Conservation (phyloP, 2,888 invertebrate genomes). For the Nymphalis urticae region DNA sequence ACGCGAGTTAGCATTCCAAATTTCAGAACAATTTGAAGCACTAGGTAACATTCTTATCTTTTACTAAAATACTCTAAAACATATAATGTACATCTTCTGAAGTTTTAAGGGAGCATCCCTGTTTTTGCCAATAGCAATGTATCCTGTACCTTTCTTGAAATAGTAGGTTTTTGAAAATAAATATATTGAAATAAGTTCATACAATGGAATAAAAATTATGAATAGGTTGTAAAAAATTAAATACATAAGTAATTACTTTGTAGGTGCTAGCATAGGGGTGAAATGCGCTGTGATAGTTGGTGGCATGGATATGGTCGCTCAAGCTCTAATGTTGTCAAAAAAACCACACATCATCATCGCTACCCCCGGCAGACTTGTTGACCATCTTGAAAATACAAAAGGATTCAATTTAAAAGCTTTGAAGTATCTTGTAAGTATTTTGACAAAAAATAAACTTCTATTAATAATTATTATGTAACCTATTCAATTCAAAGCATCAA, state of each 20-base stretch:
- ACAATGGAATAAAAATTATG: too few relatives aligned
- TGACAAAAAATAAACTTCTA: neutral
- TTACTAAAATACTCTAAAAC: too few relatives aligned
- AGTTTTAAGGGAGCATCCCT: too few relatives aligned
- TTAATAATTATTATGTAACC: too few relatives aligned
- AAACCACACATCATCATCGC: constrained; percentile 99
- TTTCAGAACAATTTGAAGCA: constrained; percentile 98
- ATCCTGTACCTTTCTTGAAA: too few relatives aligned
- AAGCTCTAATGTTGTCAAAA: constrained; percentile 93
- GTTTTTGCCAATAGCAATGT: too few relatives aligned
- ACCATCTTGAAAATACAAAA: constrained; percentile 98
- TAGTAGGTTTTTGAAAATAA: too few relatives aligned
- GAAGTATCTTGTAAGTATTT: constrained; percentile 88
- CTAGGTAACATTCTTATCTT: constrained; percentile 83
- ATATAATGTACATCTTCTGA: neutral
- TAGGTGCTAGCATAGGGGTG: constrained; percentile 94
- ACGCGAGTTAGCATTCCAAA: constrained; percentile 98
- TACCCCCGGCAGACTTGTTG: constrained; percentile 96
- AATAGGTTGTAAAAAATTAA: neutral
- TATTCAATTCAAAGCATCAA: too few relatives aligned
- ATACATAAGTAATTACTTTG: neutral
- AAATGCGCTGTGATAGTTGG: constrained; percentile 98
- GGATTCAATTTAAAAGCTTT: constrained; percentile 95
- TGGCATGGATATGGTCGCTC: constrained; percentile 99
- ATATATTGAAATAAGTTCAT: too few relatives aligned